Base-by-base conservation (phyloP, 2,113 vertebrate species). In the Pleuronectes platessa region DNA sequence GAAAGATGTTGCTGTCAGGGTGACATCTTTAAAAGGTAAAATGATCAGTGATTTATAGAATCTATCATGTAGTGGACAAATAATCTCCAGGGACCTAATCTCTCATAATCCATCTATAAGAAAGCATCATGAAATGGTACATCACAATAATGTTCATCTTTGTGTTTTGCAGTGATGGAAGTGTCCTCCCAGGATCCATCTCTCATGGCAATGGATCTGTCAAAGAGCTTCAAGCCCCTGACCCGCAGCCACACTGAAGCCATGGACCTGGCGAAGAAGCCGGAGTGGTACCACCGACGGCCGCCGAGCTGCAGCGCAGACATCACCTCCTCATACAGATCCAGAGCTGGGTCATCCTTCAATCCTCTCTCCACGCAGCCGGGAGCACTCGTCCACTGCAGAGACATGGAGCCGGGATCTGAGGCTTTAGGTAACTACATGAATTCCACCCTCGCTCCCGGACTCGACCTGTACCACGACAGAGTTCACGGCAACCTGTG, bases 161-260 rank as follows among this genome's bases (percentile, higher is more conserved):
- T 58, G 4, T 71, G 40, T 72, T 54, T 56, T 56, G 54, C 54
- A 94, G 92, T 79, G 71, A 93, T 93, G 90, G 92, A 93, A 51
- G 81, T 86, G 47, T 89, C 92, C 72, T 65, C 87, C 63, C 86
- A 86, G 79, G 90, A 91, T 51, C 76, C 89, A 1, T 42, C 84
- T 61, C 68, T 87, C 27, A 74, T 83, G 68, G 90, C 87, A 1
- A 84, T 94, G 88, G 93, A 95, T 84, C 87, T 94, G 78, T 92
- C 92, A 1, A 90, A 90, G 84, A 76, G 88, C 67, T 94, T 70
- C 31, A 77, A 40, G 20, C 79, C 88, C 1, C 65, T 86, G 73
- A 85, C 77, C 71, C 45, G 74, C 60, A 47, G 81, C 76, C 82
- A 82, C 31, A 0, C 84, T 5, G 88, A 93, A 45, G 81, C 86